A percentile compares a stretch with the other conserved stretches of the same genome.
Evolutionary conservation across 2,797 vertebrate species (phyloP).

Genomic region (Anniella stebbinsi): DNA sequence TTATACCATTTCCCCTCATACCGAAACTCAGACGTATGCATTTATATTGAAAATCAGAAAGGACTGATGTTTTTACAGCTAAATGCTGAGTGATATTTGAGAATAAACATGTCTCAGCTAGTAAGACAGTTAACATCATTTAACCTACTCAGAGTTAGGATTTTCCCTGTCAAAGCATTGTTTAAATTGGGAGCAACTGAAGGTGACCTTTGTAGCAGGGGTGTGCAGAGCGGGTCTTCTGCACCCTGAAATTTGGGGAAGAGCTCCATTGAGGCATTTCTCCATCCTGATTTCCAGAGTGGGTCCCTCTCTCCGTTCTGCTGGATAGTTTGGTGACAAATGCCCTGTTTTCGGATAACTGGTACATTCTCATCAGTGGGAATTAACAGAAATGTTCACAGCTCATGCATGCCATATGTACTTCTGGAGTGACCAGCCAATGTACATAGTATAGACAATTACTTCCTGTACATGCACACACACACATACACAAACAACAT

Average conservation of each 20-base stretch:
- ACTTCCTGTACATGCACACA: neutral
- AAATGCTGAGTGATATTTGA: constrained; percentile 45
- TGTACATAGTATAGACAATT: neutral
- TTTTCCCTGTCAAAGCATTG: constrained; percentile 45
- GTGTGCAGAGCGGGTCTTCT: too few relatives aligned
- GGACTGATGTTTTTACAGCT: constrained; percentile 27
- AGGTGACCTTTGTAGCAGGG: constrained; percentile 48
- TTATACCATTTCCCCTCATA: constrained; percentile 62
- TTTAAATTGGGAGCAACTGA: constrained; percentile 37
- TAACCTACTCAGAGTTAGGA: constrained; percentile 28
- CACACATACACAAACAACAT: neutral
- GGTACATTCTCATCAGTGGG: too few relatives aligned
- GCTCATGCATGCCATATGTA: neutral
- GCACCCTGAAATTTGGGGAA: too few relatives aligned
- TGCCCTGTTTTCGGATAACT: too few relatives aligned
- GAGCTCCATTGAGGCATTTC: too few relatives aligned
- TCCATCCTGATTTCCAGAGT: too few relatives aligned
- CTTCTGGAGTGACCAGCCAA: neutral
- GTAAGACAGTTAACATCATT: constrained; percentile 32
- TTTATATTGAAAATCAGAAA: constrained; percentile 51
- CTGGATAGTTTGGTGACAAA: too few relatives aligned
- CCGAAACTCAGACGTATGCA: constrained; percentile 61
- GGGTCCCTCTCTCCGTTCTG: too few relatives aligned
- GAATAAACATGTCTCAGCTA: constrained; percentile 33
- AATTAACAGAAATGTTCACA: too few relatives aligned